Percentiles rank a stretch among this genome's conserved stretches.
These are phyloP conservation scores for Balearica regulorum DNA, from an alignment of 2,797 vertebrate genomes.

Conservation along the genomic window DNA sequence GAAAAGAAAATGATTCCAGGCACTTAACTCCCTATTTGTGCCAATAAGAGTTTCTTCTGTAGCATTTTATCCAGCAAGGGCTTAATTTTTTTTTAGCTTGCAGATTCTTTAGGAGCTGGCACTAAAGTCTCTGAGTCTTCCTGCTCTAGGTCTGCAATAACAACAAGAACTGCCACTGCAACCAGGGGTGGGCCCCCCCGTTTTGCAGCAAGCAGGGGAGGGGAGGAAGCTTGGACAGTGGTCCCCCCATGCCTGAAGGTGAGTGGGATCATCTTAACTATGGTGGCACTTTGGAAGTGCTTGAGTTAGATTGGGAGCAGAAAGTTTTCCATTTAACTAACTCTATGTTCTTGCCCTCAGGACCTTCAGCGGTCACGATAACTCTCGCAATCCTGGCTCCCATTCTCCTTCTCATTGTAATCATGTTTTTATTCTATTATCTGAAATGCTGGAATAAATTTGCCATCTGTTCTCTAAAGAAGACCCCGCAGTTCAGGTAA, in stretches of 20 bases:
- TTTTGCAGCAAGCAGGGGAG: constrained; percentile 80
- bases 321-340: background rate
- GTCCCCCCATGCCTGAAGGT: constrained; percentile 81
- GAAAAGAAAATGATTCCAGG: background rate
- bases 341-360: constrained; percentile 44
- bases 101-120: background rate
- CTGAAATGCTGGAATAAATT: constrained; percentile 67
- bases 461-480: constrained; percentile 50
- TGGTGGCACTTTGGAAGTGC: background rate
- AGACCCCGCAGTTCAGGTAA: constrained; percentile 72
- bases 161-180: constrained; percentile 94
- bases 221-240: constrained; percentile 93
- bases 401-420: constrained; percentile 48
- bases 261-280: constrained; percentile 10
- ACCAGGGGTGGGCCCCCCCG: constrained; percentile 89
- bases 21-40: background rate
- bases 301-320: background rate
- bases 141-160: constrained; percentile 76
- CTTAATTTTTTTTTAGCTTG: background rate
- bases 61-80: background rate
- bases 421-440: constrained; percentile 46
- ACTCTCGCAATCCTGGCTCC: constrained; percentile 52
- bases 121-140: background rate
- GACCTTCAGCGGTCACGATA: background rate
- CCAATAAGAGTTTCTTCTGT: background rate